Evolutionary conservation across 2,113 vertebrate species (phyloP).

Genomic region (Myodes glareolus): DNA sequence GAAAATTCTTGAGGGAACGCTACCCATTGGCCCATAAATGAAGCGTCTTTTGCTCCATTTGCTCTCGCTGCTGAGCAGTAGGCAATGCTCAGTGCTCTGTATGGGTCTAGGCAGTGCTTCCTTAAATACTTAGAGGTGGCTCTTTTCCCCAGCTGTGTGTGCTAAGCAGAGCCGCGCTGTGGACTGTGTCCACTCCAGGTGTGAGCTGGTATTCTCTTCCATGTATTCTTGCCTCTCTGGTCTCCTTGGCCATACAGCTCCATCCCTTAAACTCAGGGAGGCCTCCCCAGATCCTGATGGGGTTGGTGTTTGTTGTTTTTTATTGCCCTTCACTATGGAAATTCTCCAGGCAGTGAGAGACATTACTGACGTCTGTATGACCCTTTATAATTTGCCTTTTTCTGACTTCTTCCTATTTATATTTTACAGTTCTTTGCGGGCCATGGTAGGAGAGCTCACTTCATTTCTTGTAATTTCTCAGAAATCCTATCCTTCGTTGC

Average conservation of each 20-base stretch:
- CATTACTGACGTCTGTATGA: background rate
- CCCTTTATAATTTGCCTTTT: background rate
- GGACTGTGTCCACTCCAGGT: background rate
- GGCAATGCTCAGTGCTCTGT: background rate
- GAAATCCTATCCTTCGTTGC: background rate
- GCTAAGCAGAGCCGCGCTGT: background rate
- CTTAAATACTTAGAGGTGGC: background rate
- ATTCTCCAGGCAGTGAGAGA: constrained; percentile 22
- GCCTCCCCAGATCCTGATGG: background rate
- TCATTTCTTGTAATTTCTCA: constrained; percentile 11
- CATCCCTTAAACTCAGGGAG: background rate
- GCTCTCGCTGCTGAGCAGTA: background rate
- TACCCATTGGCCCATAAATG: background rate
- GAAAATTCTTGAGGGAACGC: background rate
- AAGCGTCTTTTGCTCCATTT: background rate
- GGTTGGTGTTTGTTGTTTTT: background rate
- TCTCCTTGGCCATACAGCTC: background rate
- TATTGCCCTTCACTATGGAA: background rate
- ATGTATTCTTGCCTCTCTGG: background rate
- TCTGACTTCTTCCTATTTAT: background rate
- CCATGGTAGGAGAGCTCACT: background rate
- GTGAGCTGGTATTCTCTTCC: background rate
- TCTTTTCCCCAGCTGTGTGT: background rate
- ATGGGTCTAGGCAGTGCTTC: background rate
- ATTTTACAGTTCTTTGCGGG: background rate